Evolutionary conservation across 1,140 invertebrate species (phyloP).

Genomic region (Hypsibius dujardini): DNA sequence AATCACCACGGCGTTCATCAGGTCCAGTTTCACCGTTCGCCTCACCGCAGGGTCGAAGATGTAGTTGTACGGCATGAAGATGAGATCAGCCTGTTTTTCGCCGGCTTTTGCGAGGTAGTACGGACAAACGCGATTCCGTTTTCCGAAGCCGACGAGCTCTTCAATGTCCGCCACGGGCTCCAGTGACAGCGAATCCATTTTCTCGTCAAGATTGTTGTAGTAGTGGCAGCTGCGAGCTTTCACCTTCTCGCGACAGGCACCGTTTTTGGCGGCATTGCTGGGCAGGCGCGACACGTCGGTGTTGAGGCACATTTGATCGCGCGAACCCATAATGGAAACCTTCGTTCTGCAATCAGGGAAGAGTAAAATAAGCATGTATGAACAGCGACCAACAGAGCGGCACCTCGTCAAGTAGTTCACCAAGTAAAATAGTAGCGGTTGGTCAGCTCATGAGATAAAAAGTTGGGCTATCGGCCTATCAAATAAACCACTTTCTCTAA

Average conservation of each 20-base stretch:
- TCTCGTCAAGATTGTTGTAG: conserved; percentile 44
- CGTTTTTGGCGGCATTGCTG: conserved; percentile 55
- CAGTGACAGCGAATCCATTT: conserved; percentile 18
- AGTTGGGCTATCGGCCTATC: no score
- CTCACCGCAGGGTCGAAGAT: conserved; percentile 72
- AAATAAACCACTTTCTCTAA: no score
- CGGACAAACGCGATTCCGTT: conserved; percentile 68
- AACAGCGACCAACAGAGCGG: no score
- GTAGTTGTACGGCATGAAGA: conserved; percentile 98
- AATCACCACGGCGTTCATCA: conserved; percentile 44
- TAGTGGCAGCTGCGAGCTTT: conserved; percentile 56
- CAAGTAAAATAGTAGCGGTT: no score
- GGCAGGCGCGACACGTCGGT: conserved; percentile 68
- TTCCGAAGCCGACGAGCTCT: conserved; percentile 68
- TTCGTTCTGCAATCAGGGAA: conserved; percentile 41
- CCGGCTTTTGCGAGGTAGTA: conserved; percentile 59
- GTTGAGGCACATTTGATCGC: conserved; percentile 87
- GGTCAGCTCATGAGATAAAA: no score
- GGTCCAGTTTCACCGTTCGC: conserved; percentile 26
- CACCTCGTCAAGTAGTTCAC: no score
- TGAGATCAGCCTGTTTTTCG: conserved; percentile 57
- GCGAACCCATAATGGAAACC: conserved; percentile 66
- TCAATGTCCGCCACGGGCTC: conserved; percentile 72
- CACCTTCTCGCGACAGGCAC: conserved; percentile 66
- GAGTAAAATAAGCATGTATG: neutral